Evolutionary conservation across 1,140 invertebrate genomes (phyloP).

Genomic region (Macrobrachium rosenbergii): DNA sequence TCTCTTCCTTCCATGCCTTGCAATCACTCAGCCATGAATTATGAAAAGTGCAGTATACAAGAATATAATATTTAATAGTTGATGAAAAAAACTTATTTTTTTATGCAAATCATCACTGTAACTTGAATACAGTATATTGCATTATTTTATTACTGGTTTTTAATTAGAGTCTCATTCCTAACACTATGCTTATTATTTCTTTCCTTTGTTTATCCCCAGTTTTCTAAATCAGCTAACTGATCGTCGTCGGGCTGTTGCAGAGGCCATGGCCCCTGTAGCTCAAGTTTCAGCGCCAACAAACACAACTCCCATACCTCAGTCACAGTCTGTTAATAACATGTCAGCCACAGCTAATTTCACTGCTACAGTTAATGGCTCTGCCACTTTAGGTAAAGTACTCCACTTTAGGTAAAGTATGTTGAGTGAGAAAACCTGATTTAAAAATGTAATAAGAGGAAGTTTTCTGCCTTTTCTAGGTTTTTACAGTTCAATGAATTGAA

Average conservation of each 20-base stretch:
- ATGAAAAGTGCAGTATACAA: too few species aligned
- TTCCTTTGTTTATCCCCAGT: slow-evolving; percentile 64
- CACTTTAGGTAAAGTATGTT: not conserved
- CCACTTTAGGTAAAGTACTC: not conserved
- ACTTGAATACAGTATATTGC: too few species aligned
- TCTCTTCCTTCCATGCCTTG: too few species aligned
- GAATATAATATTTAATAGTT: too few species aligned
- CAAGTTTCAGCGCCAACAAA: slow-evolving; percentile 65
- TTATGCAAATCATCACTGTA: too few species aligned
- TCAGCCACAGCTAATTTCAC: slow-evolving; percentile 43
- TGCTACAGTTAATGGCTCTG: slow-evolving; percentile 50
- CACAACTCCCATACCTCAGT: slow-evolving; percentile 57
- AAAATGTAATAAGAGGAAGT: not conserved
- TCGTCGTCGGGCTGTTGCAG: slow-evolving; percentile 79
- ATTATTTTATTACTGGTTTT: too few species aligned
- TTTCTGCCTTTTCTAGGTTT: not conserved
- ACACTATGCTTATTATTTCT: not conserved
- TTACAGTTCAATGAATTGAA: too few species aligned
- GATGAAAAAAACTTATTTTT: too few species aligned
- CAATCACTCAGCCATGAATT: too few species aligned
- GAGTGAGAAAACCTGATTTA: not conserved
- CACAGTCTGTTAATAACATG: slow-evolving; percentile 59
- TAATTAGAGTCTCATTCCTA: too few species aligned
- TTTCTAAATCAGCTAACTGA: slow-evolving; percentile 83
- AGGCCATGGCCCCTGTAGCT: slow-evolving; percentile 71